phyloP scores from a whole-genome alignment of 2,113 vertebrate species.

The Peromyscus maniculatus region DNA sequence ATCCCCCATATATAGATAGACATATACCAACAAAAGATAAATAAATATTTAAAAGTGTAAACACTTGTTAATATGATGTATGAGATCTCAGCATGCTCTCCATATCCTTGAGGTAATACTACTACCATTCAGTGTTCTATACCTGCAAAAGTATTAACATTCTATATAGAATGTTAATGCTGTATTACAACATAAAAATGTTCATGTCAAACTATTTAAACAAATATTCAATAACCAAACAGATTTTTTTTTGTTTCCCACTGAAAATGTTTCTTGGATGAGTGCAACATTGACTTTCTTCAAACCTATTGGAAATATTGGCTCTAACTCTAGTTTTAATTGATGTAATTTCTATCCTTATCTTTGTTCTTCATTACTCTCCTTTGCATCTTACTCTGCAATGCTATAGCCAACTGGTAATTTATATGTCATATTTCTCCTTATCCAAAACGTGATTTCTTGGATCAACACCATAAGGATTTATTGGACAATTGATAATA shows the following conservation, averaged over 20 bases:
- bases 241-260: background rate
- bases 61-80: background rate
- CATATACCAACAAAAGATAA: too few relatives aligned
- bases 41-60: background rate
- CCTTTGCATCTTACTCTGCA: background rate
- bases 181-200: background rate
- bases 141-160: background rate
- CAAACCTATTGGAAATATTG: background rate
- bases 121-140: too few relatives aligned
- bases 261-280: background rate
- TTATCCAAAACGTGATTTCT: background rate
- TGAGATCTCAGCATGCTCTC: background rate
- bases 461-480: background rate
- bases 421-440: background rate
- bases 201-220: background rate
- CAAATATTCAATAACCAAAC: background rate
- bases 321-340: background rate
- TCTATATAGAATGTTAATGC: background rate
- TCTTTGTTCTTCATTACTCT: background rate
- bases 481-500: background rate
- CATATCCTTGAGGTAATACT: background rate
- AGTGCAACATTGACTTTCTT: accelerated
- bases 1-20: too few relatives aligned
- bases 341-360: background rate
- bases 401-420: background rate